Evolutionary conservation across 2,113 vertebrate genomes (phyloP).

Genomic region (Mixornis gularis): DNA sequence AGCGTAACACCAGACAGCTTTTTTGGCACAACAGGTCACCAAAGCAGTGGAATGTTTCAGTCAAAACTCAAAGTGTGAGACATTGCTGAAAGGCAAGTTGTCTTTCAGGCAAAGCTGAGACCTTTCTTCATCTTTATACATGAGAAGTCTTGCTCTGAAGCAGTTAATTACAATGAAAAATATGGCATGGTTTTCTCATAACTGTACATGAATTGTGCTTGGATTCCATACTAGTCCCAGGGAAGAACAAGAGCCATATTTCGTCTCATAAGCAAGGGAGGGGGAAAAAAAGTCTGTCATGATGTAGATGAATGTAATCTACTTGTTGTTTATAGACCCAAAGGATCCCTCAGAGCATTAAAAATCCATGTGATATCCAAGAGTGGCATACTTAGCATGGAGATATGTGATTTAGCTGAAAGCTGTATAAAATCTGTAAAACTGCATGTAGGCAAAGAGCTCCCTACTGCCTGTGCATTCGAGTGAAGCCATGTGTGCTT

Average conservation of each 20-base stretch:
- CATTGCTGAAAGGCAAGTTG: constrained; percentile 28
- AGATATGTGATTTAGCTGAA: constrained; percentile 12
- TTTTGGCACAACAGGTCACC: constrained; percentile 50
- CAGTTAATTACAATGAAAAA: constrained; percentile 43
- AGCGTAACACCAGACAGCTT: not conserved
- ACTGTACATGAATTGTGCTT: not conserved
- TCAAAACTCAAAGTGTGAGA: constrained; percentile 38
- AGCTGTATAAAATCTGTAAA: constrained; percentile 29
- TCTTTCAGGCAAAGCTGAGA: constrained; percentile 40
- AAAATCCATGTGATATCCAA: constrained; percentile 39
- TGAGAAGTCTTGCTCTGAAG: constrained; percentile 29
- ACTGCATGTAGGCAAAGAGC: not conserved
- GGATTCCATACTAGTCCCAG: not conserved
- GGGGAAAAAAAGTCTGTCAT: not conserved
- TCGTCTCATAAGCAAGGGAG: not conserved
- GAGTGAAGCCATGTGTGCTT: not conserved
- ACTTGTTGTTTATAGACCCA: constrained; percentile 34
- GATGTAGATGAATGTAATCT: constrained; percentile 19
- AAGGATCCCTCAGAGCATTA: constrained; percentile 24
- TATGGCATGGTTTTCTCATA: not conserved
- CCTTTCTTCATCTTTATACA: constrained; percentile 56
- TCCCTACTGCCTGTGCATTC: not conserved
- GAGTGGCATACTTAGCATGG: not conserved
- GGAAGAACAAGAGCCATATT: not conserved
- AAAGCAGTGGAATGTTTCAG: constrained; percentile 17